Base-by-base conservation (phyloP, 2,888 invertebrate species). In the Nudaria mundana region DNA sequence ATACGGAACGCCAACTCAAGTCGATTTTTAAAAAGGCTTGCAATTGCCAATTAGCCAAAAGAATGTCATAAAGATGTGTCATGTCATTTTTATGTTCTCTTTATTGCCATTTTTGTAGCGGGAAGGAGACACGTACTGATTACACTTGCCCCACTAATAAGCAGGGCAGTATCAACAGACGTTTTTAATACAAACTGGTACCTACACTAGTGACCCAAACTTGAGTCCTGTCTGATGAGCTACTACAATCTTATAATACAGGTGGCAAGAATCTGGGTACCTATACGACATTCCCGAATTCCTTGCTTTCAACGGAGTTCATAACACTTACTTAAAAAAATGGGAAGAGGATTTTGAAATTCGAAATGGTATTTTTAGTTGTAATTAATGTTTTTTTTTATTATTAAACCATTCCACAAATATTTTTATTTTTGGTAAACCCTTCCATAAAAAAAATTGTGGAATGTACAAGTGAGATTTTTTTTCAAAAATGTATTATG, bases 161-260 rank as follows among this genome's bases (percentile, higher is more conserved):
- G 51, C 32, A 45, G 29, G 44, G 18, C 33, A 28, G 35, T 48
- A 44, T 40, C 20, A 38, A 44, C 40, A 24, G 29, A 25, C 23
- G 25, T 40, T 41, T 57, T 61, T 40, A 26, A 30, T 18, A 30
- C 5, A 47, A 58, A 58, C 62, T 62, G 59, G 58, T 58, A 61
- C 39, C 26, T 58, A 61, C 41, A 22, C 33, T 30, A 36, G 29
- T 41, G 36, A 38, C 35, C 41, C 3, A 11, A 31, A 31, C 5
- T 10, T 15, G 33, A 30, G 39, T 42, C 38, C 46, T 30, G n/a
- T n/a, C n/a, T n/a, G n/a, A n/a, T n/a, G n/a, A n/a, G n/a, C n/a
- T n/a, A n/a, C n/a, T n/a, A n/a, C 35, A 44, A 48, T 46, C 48
- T 51, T 47, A 48, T 38, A 34, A 28, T 33, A 37, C 30, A 29